Evolutionary conservation across 2,797 vertebrate species (phyloP).

Genomic region (Aselliscus stoliczkanus): DNA sequence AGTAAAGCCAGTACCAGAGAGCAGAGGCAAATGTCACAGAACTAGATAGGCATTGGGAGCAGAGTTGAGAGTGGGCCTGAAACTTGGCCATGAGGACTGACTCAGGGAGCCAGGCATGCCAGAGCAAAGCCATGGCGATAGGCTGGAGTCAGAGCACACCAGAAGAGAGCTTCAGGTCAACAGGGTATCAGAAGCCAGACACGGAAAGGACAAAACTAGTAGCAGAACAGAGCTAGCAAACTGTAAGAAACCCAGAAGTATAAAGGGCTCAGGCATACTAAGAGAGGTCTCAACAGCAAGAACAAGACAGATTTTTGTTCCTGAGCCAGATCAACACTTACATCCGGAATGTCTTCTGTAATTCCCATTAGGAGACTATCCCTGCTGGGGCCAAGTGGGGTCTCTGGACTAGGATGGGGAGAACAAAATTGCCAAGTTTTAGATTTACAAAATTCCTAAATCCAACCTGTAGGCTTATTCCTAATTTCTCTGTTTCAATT

Average conservation of each 20-base stretch:
- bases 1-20: neutral
- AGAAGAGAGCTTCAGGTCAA: neutral
- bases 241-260: neutral
- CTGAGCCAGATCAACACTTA: neutral
- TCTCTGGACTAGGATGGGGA: neutral
- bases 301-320: neutral
- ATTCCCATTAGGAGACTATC: neutral
- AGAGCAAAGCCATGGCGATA: neutral
- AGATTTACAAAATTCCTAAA: neutral
- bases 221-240: neutral
- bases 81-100: neutral
- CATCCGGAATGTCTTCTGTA: neutral
- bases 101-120: neutral
- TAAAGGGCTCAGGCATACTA: neutral
- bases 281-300: neutral
- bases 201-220: neutral
- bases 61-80: neutral
- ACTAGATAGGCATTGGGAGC: neutral
- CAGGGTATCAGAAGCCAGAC: neutral
- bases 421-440: neutral
- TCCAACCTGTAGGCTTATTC: neutral
- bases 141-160: neutral
- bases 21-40: neutral
- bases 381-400: neutral
- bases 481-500: conserved; percentile 48